Evolutionary conservation across 2,113 vertebrate genomes (phyloP), one percentile per base, ranked within the genome.

Genomic region (Chinchilla lanigera): DNA sequence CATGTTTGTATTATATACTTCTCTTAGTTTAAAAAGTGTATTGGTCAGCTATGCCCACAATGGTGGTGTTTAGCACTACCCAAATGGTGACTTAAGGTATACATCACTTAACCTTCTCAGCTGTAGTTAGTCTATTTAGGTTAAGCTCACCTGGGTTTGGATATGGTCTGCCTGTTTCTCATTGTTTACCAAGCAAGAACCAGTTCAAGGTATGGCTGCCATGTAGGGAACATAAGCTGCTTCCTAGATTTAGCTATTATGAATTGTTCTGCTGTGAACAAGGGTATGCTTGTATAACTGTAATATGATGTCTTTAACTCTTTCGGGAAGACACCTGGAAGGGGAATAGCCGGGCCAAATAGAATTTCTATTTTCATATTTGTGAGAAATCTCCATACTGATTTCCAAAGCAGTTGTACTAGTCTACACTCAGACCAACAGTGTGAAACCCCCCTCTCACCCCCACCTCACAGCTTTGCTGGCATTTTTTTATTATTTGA

Each of bases 1-100:
- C 47, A 82, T 83, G 8, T 87, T 89, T 83, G 20, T 7, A 93
- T 96, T 83, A 84, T 33, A 87, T 83, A 71, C 9, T 38, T 80
- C 24, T 61, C 60, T 50, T 78, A 86, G 13, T 86, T 71, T n/a
- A 63, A 78, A 78, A 44, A 35, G 4, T 11, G 5, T 58, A 56
- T 38, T 50, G 4, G 3, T 80, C 56, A 82, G 35, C 54, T 60
- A 60, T 86, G 92, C 75, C 35, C 33, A 71, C 35, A 89, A 83
- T 26, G 52, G 78, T 86, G 44, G 3, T 92, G 2, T 93, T 86
- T 69, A 86, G 67, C 14, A 81, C 24, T 77, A 90, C 35, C 35
- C 7, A 94, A 73, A 67, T 5, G 38, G 30, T 73, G 54, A 63
- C 19, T 89, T 88, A 81, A 35, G 58, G 56, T 41, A 73, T 7